phyloP scores from a whole-genome alignment of 2,797 vertebrate genomes.

The Cirrhinus molitorella region DNA sequence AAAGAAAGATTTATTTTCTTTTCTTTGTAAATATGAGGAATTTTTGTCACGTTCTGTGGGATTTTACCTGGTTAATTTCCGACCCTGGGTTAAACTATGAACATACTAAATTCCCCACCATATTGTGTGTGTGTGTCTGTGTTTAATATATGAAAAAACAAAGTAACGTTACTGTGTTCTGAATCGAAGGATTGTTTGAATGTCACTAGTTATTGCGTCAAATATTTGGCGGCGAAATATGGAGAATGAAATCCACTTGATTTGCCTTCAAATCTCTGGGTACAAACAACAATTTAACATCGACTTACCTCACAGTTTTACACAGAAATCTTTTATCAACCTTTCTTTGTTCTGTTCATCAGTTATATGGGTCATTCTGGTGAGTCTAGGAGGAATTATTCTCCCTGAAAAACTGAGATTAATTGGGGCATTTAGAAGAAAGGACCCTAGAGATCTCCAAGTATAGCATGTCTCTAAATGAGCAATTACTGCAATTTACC shows the following conservation, averaged over 20 bases:
- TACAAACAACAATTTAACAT: not conserved
- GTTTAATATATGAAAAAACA: too few relatives aligned
- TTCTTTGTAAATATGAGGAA: not conserved
- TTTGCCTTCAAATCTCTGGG: not conserved
- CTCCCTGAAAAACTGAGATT: not conserved
- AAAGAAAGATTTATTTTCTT: too few relatives aligned
- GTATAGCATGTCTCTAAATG: not conserved
- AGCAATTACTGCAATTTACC: not conserved
- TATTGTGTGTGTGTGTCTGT: too few relatives aligned
- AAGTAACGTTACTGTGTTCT: not conserved
- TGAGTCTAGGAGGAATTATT: not conserved
- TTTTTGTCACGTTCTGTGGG: not conserved
- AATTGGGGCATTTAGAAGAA: constrained; percentile 10
- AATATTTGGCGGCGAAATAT: not conserved
- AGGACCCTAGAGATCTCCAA: not conserved
- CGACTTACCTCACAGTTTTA: not conserved
- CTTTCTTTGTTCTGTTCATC: constrained; percentile 1
- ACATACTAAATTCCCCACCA: not conserved
- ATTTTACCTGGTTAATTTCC: not conserved
- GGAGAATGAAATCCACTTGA: not conserved
- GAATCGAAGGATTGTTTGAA: not conserved
- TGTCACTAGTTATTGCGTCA: not conserved
- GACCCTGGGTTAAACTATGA: not conserved
- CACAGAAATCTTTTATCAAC: not conserved
- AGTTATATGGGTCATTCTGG: not conserved